Percentiles rank a stretch among this genome's conserved stretches.
Evolutionary conservation across 2,797 vertebrate species (phyloP).

Genomic region (Paramormyrops hopkinsi): DNA sequence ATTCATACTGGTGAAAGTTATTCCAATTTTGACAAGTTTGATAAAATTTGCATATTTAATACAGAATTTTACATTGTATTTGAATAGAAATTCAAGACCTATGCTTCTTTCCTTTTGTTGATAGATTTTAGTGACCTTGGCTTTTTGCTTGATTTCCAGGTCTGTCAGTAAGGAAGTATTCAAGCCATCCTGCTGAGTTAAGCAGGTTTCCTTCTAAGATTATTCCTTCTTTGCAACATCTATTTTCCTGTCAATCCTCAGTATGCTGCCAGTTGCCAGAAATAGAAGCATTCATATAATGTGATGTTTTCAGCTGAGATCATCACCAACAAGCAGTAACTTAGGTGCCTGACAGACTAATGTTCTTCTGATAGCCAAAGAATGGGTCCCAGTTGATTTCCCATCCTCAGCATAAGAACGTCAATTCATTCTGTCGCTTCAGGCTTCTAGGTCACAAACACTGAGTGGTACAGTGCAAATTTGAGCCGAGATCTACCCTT

Average conservation of each 20-base stretch:
- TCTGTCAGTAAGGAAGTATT: neutral
- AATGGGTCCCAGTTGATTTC: constrained; percentile 2
- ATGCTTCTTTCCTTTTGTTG: neutral
- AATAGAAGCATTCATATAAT: constrained; percentile 6
- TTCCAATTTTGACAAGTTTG: neutral
- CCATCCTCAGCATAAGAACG: neutral
- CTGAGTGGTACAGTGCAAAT: constrained; percentile 1
- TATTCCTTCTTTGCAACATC: neutral
- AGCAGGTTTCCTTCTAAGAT: neutral
- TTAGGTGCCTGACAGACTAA: neutral
- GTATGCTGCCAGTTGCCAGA: neutral
- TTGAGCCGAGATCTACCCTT: neutral
- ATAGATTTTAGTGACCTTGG: neutral
- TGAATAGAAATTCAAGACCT: neutral
- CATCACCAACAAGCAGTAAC: constrained; percentile 5
- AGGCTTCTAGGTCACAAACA: neutral
- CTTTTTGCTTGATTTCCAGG: neutral
- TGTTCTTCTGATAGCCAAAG: constrained; percentile 4
- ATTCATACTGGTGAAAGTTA: neutral
- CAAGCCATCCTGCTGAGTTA: neutral
- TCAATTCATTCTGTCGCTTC: neutral
- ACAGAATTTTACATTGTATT: neutral
- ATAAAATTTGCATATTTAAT: neutral
- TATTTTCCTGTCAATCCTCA: constrained; percentile 6
- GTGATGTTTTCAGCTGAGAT: constrained; percentile 4